Evolutionary conservation across 2,888 invertebrate species (phyloP).

Genomic region (Hyppa rectilinea): DNA sequence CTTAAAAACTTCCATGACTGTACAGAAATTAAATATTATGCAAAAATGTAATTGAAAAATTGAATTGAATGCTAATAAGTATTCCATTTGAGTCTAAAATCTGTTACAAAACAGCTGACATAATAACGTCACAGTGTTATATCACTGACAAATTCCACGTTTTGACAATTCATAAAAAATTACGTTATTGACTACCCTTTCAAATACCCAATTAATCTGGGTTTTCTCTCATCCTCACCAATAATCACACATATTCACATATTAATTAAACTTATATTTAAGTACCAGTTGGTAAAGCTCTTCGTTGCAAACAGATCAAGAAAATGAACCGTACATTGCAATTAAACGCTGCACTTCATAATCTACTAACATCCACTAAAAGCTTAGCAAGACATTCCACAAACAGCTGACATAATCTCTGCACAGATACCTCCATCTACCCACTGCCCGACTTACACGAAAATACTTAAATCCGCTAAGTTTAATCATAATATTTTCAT

Average conservation of each 20-base stretch:
- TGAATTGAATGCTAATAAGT: too few relatives aligned
- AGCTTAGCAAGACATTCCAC: slow-evolving; percentile 11
- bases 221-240: background rate
- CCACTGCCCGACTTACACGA: slow-evolving; percentile 34
- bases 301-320: background rate
- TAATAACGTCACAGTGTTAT: too few relatives aligned
- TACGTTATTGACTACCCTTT: too few relatives aligned
- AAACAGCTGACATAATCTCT: slow-evolving; percentile 34
- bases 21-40: too few relatives aligned
- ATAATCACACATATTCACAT: background rate
- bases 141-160: too few relatives aligned
- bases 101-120: too few relatives aligned
- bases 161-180: too few relatives aligned
- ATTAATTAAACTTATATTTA: background rate
- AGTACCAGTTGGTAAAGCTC: background rate
- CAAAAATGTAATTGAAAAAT: too few relatives aligned
- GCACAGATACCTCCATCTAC: slow-evolving; percentile 11
- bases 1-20: too few relatives aligned
- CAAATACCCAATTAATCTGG: background rate
- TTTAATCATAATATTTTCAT: slow-evolving; percentile 63
- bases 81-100: too few relatives aligned
- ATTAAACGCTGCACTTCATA: slow-evolving; percentile 10
- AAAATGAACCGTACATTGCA: slow-evolving; percentile 24
- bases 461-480: slow-evolving; percentile 28
- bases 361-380: slow-evolving; percentile 5